Base-by-base conservation (phyloP, 2,888 invertebrate species). In the Leptinotarsa rubiginosa region DNA sequence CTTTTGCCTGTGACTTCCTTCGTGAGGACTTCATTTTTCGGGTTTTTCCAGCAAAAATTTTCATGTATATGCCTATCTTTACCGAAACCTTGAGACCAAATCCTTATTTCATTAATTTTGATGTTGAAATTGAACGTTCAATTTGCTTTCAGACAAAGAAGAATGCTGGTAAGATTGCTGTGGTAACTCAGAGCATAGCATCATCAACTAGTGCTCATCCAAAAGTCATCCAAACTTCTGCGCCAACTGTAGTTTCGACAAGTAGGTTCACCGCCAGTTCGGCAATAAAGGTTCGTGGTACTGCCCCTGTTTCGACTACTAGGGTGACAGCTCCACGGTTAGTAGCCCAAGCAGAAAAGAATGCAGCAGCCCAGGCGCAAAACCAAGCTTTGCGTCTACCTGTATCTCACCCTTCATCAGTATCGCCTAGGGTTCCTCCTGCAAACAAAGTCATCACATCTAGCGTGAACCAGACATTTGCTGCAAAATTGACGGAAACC, bases 401-500 rank as follows among this genome's bases (percentile, higher is more conserved):
- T 18, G 90, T 90, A 88, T 90, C 90, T 1, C 90, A 91, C 81
- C 12, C 89, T 56, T 73, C 89, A 75, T 72, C 79, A 5, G 90
- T 90, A 54, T 90, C 91, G 75, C 90, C 90, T 88, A 90, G 90
- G 41, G 76, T 81, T 59, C 79, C 84, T 66, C 84, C 83, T 12
- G 72, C 81, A 15, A 80, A 83, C 25, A 81, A 84, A 65, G 75
- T 81, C 50, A 78, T 83, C 15, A 79, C 84, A 2, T 78, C 89
- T 78, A 88, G 85, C 22, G 89, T 92, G n/a, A 90, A 91, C 66
- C 92, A 92, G 87, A 93, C 93, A 1, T 94, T 94, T 88, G 94
- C 94, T 20, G 93, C 93, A 72, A 94, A 94, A 87, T 89, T 94
- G 72, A 92, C 92, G 12, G 91, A 92, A 87, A 87, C 79, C 1